Evolutionary conservation across 2,113 vertebrate species (phyloP).

Genomic region (Panthera tigris): DNA sequence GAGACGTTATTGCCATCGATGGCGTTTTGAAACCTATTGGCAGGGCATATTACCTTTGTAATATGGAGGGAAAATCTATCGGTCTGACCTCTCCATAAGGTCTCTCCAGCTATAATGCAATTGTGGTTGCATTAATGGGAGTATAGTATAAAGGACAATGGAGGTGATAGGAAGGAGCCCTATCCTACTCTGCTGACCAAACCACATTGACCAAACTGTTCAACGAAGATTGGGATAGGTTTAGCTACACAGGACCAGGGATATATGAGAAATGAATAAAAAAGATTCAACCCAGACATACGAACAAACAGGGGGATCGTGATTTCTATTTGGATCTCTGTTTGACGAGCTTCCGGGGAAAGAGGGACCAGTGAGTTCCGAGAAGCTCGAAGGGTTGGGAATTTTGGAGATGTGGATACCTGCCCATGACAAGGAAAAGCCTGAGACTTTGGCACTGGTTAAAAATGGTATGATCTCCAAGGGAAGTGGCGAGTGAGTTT

Average conservation of each 20-base stretch:
- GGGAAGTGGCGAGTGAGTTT: neutral
- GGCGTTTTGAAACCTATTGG: neutral
- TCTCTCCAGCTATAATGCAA: neutral
- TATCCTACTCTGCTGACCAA: neutral
- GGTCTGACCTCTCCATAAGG: neutral
- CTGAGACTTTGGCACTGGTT: too few species aligned
- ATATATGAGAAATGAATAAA: neutral
- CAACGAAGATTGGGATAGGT: neutral
- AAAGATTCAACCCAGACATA: neutral
- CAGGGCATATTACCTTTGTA: neutral
- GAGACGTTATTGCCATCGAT: fast-evolving
- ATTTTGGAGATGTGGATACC: neutral
- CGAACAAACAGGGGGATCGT: neutral
- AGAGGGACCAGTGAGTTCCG: neutral
- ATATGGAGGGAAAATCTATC: neutral
- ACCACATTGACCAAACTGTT: neutral
- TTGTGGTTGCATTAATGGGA: neutral
- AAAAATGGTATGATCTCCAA: too few species aligned
- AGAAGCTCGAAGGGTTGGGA: neutral
- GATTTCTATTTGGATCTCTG: neutral
- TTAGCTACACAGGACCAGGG: neutral
- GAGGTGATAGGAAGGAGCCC: neutral
- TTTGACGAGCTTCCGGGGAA: neutral
- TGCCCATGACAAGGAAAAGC: neutral
- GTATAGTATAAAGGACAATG: neutral